Evolutionary conservation across 2,113 vertebrate species (phyloP).

Genomic region (Cinclus cinclus): DNA sequence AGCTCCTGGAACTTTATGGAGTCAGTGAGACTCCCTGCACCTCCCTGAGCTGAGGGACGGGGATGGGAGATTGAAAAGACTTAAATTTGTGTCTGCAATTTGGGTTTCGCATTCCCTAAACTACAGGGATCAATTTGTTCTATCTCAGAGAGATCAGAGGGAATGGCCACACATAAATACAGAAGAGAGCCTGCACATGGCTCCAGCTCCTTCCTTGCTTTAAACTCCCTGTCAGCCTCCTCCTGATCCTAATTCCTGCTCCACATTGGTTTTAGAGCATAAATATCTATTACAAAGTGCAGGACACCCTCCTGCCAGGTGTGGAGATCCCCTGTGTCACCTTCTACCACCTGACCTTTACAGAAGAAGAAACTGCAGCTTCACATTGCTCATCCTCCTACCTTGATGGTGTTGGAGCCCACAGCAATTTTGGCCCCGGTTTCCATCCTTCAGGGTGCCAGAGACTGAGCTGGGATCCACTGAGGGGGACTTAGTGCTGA

Average conservation of each 20-base stretch:
- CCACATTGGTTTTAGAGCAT: background rate
- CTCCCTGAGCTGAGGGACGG: background rate
- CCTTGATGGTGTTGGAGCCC: background rate
- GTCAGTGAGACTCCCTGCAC: background rate
- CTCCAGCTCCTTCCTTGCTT: background rate
- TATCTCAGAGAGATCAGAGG: background rate
- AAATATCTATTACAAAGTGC: background rate
- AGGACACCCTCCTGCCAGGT: background rate
- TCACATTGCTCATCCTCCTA: background rate
- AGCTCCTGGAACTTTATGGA: conserved; percentile 9
- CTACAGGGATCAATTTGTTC: conserved; percentile 32
- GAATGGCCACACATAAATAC: conserved; percentile 32
- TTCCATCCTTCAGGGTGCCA: background rate
- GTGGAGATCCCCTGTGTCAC: background rate
- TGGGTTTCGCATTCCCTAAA: background rate
- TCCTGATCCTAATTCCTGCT: background rate
- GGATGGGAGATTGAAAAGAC: conserved; percentile 1
- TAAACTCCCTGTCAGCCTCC: conserved; percentile 7
- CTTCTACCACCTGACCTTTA: background rate
- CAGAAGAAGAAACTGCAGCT: background rate
- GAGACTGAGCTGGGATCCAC: background rate
- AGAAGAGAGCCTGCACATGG: background rate
- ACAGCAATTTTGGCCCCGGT: rapidly evolving
- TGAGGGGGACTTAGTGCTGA: background rate
- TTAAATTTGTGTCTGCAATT: conserved; percentile 35